Base-by-base conservation (phyloP, 2,797 vertebrate genomes). In the Rhinella marina region DNA sequence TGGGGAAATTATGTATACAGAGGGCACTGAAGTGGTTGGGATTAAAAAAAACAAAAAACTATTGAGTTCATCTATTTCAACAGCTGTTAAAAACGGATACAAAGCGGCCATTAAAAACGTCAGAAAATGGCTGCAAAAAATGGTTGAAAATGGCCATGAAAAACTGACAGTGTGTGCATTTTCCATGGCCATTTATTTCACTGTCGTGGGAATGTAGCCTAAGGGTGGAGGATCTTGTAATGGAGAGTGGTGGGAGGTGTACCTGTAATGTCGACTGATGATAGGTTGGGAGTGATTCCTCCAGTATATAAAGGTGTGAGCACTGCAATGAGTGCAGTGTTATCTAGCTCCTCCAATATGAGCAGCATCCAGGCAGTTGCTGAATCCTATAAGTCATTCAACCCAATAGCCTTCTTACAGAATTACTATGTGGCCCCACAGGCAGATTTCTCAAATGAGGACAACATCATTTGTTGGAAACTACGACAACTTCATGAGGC, bases 401-500 rank as follows among this genome's bases (percentile, higher is more conserved):
- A 99, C 88, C 98, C 97, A 56, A 92, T 92, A 1, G 95, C 97
- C 0, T 99, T 99, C 92, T 94, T 99, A 21, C 94, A 94, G 88
- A 98, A 98, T 91, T 99, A 99, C 93, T 98, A 99, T 90, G 94
- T 95, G 2, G 95, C 97, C 0, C 98, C 98, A 5, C 94, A 97
- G 0, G 98, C 97, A 0, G 97, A 99, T 91, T 97, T 99, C 92
- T 91, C 93, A 19, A 93, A 94, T 52, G 92, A 95, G 23, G 96
- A 97, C 88, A 97, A 96, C 91, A 97, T 97, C 8, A 96, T 98
- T 82, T 96, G 96, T 0, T 99, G 98, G 98, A 99, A 99, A 91
- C 96, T 99, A 91, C 93, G 92, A 7, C 97, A 97, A 62, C 89
- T 99, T 87, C 97, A 98, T 0, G 92, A 96, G 92, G 96, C 97